Evolutionary conservation across 2,888 invertebrate species (phyloP), one percentile per base, ranked within the genome.

Genomic region (Conops quadrifasciatus): DNA sequence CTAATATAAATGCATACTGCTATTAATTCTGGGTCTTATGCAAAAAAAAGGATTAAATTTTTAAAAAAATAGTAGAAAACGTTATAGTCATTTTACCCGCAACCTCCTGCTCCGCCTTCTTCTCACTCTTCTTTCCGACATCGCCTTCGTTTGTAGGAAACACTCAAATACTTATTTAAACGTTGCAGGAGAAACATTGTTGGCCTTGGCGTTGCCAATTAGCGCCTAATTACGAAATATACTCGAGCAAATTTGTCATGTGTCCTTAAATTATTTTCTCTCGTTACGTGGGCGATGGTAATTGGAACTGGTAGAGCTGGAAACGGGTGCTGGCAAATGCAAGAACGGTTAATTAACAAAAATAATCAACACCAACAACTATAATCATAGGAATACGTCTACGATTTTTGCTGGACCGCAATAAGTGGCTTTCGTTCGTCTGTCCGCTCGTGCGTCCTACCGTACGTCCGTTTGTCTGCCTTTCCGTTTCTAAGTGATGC

Each of bases 211-310:
- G n/a, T 21, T 26, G 16, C 16, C 24, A 63, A 63, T 45, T 43
- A 63, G 63, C 63, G 47, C 45, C 63, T 47, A 63, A 63, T 63
- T 63, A 63, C 47, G 26, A 19, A 19, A 59, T 49, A n/a, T 49
- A 53, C 24, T 53, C 53, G 53, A 1, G 19, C 24, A 58, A 28
- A 28, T 28, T 58, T 28, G 28, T 56, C 28, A 28, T 24, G 26
- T 15, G 53, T n/a, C 21, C 53, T 58, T 28, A 58, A 58, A 28
- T 58, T 58, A 58, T 24, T 24, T 58, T 58, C 58, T 58, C 28
- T 15, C 13, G 16, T 58, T 58, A 58, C 58, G 21, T 13, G 2
- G 28, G 26, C 11, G 19, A 16, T 3, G n/a, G 4, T n/a, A 49
- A 19, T 3, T 19, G 3, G 11, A 11, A 13, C 15, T 15, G 15